Conservation (phyloP, 2,113 vertebrate species). For the Tympanuchus pallidicinctus region DNA sequence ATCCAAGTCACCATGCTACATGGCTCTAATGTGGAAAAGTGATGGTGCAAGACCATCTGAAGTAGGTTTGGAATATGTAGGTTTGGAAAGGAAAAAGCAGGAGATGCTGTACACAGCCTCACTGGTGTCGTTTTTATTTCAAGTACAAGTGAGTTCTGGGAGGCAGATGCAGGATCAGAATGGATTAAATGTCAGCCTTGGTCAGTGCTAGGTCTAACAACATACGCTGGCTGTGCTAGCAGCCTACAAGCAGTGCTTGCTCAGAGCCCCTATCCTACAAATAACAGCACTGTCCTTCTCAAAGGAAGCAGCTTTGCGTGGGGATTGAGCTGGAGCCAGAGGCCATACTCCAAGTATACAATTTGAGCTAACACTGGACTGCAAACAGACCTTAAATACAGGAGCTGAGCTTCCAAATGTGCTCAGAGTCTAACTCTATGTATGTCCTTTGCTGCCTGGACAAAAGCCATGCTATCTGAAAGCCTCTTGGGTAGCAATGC, state of each 20-base stretch:
- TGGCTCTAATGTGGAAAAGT: background rate
- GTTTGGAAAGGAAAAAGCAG: background rate
- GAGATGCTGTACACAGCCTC: background rate
- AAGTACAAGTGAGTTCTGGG: background rate
- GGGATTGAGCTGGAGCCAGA: background rate
- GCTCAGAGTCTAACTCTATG: background rate
- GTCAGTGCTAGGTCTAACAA: background rate
- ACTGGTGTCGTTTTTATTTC: background rate
- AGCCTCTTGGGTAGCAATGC: background rate
- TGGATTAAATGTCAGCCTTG: background rate
- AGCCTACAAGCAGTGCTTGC: background rate
- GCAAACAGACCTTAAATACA: background rate
- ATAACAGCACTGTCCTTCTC: background rate
- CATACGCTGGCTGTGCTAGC: background rate
- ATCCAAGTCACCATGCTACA: background rate
- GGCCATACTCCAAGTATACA: background rate
- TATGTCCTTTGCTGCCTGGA: background rate
- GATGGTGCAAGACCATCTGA: background rate
- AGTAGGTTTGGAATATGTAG: background rate
- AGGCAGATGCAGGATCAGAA: background rate
- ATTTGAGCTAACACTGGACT: background rate
- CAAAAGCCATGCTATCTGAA: background rate
- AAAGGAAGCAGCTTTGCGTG: background rate
- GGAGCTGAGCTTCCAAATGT: background rate
- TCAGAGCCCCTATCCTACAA: background rate